These are phyloP conservation scores for Papilio machaon DNA, from an alignment of 1,140 invertebrate species.

Conservation along the genomic window DNA sequence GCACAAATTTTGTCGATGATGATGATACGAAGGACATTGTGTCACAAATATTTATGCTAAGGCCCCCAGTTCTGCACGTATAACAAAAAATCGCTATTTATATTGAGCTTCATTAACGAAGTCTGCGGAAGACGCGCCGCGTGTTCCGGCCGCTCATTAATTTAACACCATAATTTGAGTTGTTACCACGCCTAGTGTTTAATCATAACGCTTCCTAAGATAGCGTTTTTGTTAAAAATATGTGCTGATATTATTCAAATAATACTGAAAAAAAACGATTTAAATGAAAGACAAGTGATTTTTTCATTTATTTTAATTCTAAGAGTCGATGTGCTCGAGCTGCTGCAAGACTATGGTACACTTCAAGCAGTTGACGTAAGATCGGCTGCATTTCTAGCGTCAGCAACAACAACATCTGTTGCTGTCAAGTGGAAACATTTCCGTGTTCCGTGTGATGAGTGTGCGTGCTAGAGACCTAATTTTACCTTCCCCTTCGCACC, in stretches of 20 bases:
- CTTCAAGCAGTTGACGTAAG: background rate
- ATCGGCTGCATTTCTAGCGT: no score
- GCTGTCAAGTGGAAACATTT: no score
- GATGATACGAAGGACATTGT: no score
- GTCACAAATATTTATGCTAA: no score
- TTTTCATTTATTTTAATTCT: no score
- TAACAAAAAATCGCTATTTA: background rate
- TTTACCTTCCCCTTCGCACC: no score
- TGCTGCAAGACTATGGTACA: no score
- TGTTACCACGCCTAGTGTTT: slow-evolving; percentile 13
- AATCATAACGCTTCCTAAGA: slow-evolving; percentile 1
- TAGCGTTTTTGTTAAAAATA: background rate
- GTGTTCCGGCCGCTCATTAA: background rate
- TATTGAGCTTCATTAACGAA: background rate
- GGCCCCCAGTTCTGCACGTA: background rate
- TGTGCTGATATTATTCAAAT: background rate
- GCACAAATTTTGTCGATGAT: no score
- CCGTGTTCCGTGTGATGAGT: no score
- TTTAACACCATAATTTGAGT: background rate
- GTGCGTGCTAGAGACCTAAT: no score
- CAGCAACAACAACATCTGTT: no score
- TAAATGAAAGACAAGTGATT: background rate
- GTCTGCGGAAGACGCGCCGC: background rate
- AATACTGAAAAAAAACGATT: background rate
- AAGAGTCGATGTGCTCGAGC: no score